Conservation (phyloP, 2,888 invertebrate species). For the Rhamnusium bicolor region DNA sequence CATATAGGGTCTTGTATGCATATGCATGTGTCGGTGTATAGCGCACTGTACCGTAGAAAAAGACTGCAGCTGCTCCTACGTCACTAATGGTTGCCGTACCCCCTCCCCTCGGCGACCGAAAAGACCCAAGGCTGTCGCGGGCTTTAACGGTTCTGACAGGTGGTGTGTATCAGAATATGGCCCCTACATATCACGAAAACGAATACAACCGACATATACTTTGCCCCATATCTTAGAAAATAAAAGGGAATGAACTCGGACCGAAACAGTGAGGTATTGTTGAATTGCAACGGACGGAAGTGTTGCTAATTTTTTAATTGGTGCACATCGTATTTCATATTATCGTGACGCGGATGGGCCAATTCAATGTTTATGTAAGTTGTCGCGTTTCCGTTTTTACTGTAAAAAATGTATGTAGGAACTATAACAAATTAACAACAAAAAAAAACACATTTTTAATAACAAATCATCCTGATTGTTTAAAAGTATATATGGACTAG, state of each 20-base stretch:
- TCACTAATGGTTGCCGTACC: constrained; percentile 38
- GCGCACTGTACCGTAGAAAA: constrained; percentile 36
- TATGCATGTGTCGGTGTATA: constrained; percentile 26
- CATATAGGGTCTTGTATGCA: neutral
- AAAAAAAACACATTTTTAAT: no score
- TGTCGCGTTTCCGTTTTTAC: neutral
- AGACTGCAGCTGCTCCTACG: constrained; percentile 50
- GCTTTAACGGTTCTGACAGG: constrained; percentile 23
- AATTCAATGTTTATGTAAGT: neutral
- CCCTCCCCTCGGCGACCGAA: neutral
- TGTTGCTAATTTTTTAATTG: neutral
- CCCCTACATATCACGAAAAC: constrained; percentile 3
- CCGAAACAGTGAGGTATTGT: neutral
- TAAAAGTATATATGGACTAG: no score
- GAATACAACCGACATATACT: neutral
- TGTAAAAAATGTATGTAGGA: neutral
- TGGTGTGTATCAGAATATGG: constrained; percentile 6
- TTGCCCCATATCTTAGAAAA: constrained; percentile 20
- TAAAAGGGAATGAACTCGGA: constrained; percentile 4
- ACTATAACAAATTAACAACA: neutral
- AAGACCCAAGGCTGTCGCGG: neutral
- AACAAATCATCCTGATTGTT: no score
- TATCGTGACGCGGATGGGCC: neutral
- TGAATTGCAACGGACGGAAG: neutral
- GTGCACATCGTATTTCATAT: neutral